Evolutionary conservation across 2,113 vertebrate species (phyloP).

Genomic region (Gymnorhina tibicen): DNA sequence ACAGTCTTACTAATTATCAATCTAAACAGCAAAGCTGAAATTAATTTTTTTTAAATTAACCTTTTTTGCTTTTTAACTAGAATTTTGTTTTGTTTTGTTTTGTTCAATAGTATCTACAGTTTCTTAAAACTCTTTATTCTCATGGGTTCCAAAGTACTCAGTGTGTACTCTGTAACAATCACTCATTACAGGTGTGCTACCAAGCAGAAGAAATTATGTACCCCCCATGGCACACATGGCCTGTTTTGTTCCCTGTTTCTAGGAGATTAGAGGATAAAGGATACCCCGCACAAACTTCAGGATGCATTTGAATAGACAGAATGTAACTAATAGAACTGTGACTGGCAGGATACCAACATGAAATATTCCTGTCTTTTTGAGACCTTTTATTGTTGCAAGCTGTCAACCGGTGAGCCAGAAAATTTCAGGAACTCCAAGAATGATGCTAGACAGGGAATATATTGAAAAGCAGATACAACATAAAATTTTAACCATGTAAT

Average conservation of each 20-base stretch:
- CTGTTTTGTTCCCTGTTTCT: neutral
- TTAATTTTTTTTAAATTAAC: neutral
- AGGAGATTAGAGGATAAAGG: neutral
- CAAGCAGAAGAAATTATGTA: neutral
- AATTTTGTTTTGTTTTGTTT: neutral
- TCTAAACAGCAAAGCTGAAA: neutral
- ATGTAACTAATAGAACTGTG: neutral
- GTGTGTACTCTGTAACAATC: neutral
- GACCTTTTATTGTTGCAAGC: neutral
- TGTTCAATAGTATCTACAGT: neutral
- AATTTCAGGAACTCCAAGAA: neutral
- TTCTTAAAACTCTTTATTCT: neutral
- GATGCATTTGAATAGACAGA: neutral
- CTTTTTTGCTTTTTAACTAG: neutral
- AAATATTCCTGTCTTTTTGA: neutral
- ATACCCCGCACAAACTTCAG: neutral
- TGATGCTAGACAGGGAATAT: neutral
- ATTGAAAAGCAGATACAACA: neutral
- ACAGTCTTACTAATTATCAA: neutral
- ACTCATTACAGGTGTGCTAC: neutral
- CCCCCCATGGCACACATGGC: neutral
- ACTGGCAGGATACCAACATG: neutral
- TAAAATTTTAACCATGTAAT: neutral
- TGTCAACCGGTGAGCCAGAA: neutral
- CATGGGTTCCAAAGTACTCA: neutral